Conservation (phyloP, 2,888 invertebrate species). For the Sminthurinus aureus region DNA sequence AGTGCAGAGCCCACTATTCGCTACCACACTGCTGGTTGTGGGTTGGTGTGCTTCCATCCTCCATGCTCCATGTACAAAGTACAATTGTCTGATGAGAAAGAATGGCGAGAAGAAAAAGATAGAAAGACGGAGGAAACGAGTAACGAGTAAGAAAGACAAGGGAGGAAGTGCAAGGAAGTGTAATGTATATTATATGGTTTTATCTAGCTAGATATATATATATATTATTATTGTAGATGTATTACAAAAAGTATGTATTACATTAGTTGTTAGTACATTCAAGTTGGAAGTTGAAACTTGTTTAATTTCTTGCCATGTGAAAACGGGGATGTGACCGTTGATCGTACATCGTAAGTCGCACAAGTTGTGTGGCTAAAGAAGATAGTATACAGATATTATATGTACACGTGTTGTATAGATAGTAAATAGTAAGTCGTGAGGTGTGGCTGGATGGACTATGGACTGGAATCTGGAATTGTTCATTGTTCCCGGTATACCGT, state of each 20-base stretch:
- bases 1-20: slow-evolving; percentile 1
- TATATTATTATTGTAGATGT: too few relatives aligned
- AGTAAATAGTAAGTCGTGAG: background rate
- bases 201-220: too few relatives aligned
- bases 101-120: background rate
- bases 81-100: slow-evolving; percentile 15
- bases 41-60: background rate
- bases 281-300: slow-evolving; percentile 1
- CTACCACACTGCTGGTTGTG: background rate
- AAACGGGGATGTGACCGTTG: background rate
- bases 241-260: too few relatives aligned
- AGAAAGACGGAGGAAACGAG: background rate
- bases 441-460: background rate
- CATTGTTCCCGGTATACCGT: slow-evolving; percentile 5
- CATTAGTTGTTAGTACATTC: too few relatives aligned
- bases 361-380: background rate
- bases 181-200: too few relatives aligned
- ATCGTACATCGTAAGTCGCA: too few relatives aligned
- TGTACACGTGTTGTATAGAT: background rate
- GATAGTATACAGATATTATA: too few relatives aligned
- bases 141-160: background rate
- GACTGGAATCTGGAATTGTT: background rate
- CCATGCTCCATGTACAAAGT: too few relatives aligned
- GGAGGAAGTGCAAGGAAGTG: background rate
- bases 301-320: slow-evolving; percentile 15